Evolutionary conservation across 2,113 vertebrate genomes (phyloP).

Genomic region (Bufo bufo): DNA sequence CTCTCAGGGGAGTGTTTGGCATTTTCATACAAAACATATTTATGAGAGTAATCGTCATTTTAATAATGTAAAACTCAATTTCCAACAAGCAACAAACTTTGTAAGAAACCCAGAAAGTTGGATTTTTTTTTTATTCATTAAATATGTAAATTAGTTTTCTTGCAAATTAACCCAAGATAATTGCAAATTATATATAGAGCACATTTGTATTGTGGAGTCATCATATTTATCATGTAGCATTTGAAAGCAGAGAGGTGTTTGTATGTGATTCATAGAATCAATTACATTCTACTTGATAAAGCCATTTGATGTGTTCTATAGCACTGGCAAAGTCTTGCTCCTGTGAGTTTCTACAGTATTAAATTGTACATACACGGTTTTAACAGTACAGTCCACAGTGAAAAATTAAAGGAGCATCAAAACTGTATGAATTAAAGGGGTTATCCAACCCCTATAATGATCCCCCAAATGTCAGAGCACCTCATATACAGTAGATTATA

Average conservation of each 20-base stretch:
- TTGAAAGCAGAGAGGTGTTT: background rate
- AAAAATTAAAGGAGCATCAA: too few relatives aligned
- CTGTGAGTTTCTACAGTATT: background rate
- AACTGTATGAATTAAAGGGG: background rate
- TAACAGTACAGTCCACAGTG: background rate
- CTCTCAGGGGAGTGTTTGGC: constrained; percentile 46
- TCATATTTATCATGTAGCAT: background rate
- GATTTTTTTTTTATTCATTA: constrained; percentile 14
- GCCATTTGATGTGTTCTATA: background rate
- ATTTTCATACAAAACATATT: constrained; percentile 50
- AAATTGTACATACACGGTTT: background rate
- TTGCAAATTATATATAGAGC: constrained; percentile 1
- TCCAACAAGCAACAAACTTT: constrained; percentile 26
- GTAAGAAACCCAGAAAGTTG: constrained; percentile 13
- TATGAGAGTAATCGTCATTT: constrained; percentile 40
- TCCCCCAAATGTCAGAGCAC: too few relatives aligned
- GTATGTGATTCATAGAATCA: constrained; percentile 8
- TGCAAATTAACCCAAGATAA: constrained; percentile 30
- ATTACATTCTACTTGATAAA: background rate
- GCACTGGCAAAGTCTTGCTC: background rate
- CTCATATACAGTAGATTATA: too few relatives aligned
- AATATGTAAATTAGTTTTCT: constrained; percentile 23
- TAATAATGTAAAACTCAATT: constrained; percentile 49
- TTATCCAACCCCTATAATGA: too few relatives aligned
- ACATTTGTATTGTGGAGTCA: background rate